Base-by-base conservation (phyloP, 2,797 vertebrate species). In the Enteromius viviparus region DNA sequence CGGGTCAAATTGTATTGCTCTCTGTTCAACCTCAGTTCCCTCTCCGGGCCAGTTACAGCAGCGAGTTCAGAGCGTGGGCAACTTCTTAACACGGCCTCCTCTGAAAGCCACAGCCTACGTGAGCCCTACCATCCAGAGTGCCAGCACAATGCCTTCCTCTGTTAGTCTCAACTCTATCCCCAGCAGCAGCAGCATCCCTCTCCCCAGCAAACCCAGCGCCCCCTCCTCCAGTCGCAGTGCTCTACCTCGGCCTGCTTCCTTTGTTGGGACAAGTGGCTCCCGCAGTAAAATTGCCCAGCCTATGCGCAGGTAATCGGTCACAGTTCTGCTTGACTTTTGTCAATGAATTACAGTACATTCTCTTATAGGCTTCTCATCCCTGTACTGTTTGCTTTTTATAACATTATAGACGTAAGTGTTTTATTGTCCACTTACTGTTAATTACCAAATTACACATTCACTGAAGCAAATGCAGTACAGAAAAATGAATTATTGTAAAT, bases 31-130 rank as follows among this genome's bases (percentile, higher is more conserved):
- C 93, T 90, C 93, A 99, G 98, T 99, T 94, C 97, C 98, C 0
- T 95, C 97, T 53, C 97, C 97, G 2, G 96, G 97, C 72, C 97
- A 97, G 89, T 96, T 99, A 86, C 95, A 94, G 71, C 96, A 99
- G 88, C 92, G 97, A 76, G 96, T 97, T 64, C 97, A 98, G 89
- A 99, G 97, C 9, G 94, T 99, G 87, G 96, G 97, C 23, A 97
- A 96, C 89, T 99, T 99, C 90, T 95, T 96, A 29, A 85, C 93
- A 40, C 94, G 97, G 64, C 95, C 96, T 65, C 95, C 96, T 14
- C 91, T 97, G 4, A 99, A 99, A 93, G 98, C 98, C 88, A 99
- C 97, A 10, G 98, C 98, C 37, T 99, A 99, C 0, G 98, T 99
- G 68, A 99, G 98, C 90, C 98, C 98, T 12, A 99, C 98, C 0